Base-by-base conservation (phyloP, 2,113 vertebrate species). In the Orycteropus afer region DNA sequence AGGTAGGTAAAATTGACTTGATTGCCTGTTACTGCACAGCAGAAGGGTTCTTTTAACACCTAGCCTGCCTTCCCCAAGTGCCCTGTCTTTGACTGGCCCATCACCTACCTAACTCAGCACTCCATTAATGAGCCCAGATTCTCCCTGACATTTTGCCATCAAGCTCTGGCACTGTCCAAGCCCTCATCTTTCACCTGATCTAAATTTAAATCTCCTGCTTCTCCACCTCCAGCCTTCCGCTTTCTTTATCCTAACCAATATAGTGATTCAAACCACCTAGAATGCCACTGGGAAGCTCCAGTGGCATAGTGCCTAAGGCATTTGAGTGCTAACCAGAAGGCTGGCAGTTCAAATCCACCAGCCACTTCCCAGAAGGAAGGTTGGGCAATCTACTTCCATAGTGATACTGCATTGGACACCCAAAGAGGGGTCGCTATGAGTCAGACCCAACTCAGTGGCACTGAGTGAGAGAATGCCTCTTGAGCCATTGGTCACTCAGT, bases 161-260 rank as follows among this genome's bases (percentile, higher is more conserved):
- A 78, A 88, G 49, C 55, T 2, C 27, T 69, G 73, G 37, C 42
- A 7, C 25, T 34, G 13, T 67, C 37, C 55, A 86, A 81, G 17
- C 55, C 80, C 37, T 93, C 74, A 34, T 74, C 76, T 80, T 77
- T 90, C 47, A 37, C 51, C 59, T 42, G 51, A 63, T 94, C 86
- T 96, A 80, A 96, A 91, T 83, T 88, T 92, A 71, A 69, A 22
- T 57, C 63, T 79, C 25, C 63, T 61, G 22, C 82, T 61, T 42
- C 17, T 88, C 92, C 93, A 12, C 53, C 47, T 90, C 34, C 47
- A 76, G 61, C 53, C 83, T 84, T 79, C 53, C 25, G 51, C 2
- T n/a, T 42, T 83, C 79, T 84, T 40, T 25, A 3, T 78, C 51
- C 91, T 86, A 90, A 89, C 89, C 87, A 89, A 89, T 25, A 83